Conservation (phyloP, 2,797 vertebrate species). For the Hydrophis major region DNA sequence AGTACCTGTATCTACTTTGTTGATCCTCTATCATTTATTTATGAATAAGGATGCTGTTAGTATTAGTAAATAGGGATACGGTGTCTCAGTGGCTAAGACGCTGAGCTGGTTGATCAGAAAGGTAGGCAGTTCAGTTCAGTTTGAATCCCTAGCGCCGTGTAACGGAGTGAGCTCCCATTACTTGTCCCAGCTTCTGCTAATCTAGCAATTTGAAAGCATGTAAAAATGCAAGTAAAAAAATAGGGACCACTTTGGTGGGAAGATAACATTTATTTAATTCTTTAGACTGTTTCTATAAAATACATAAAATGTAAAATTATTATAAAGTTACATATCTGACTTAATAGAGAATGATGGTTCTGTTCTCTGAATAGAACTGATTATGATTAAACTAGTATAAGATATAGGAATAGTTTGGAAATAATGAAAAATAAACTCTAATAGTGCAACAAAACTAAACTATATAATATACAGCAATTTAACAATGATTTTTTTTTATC, state of each 20-base stretch:
- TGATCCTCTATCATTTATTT: not conserved
- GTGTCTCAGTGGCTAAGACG: no score
- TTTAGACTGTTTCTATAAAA: accelerated
- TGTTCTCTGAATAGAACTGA: conserved; percentile 23
- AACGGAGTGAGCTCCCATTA: no score
- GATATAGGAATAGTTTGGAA: not conserved
- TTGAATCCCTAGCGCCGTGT: no score
- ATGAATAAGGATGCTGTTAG: not conserved
- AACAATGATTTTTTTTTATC: not conserved
- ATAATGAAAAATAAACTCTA: not conserved
- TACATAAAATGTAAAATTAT: not conserved
- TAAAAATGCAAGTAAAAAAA: no score
- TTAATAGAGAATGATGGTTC: not conserved
- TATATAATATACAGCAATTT: conserved; percentile 12
- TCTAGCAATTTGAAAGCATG: no score
- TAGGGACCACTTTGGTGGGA: no score
- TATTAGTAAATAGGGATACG: not conserved
- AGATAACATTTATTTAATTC: not conserved
- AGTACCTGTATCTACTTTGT: not conserved
- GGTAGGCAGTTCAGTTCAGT: no score
- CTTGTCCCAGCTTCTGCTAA: no score
- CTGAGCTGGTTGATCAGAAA: no score
- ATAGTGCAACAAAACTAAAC: not conserved
- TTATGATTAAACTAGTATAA: conserved; percentile 26
- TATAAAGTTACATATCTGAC: conserved; percentile 1